Conservation (phyloP, 2,797 vertebrate genomes). For the Mastacembelus armatus region DNA sequence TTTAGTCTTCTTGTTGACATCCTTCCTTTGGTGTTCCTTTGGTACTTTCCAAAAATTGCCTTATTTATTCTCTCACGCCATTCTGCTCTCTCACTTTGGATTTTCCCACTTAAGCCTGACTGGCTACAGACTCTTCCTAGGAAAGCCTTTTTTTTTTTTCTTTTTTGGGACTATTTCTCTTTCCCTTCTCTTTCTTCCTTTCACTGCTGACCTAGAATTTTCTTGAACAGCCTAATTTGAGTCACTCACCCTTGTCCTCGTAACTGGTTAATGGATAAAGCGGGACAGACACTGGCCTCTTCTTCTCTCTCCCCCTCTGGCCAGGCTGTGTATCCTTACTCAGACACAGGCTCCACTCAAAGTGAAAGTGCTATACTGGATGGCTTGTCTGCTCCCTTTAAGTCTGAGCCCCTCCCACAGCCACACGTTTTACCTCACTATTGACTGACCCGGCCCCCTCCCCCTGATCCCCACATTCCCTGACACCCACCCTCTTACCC, state of each 20-base stretch:
- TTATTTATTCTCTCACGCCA: conserved; percentile 70
- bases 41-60: conserved; percentile 78
- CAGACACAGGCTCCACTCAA: conserved; percentile 69
- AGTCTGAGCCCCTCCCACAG: conserved; percentile 78
- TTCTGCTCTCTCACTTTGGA: conserved; percentile 75
- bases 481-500: conserved; percentile 62
- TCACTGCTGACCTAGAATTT: conserved; percentile 73
- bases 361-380: conserved; percentile 82
- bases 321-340: conserved; percentile 64
- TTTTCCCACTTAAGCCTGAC: conserved; percentile 75
- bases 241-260: conserved; percentile 50
- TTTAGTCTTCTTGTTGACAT: conserved; percentile 59
- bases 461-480: conserved; percentile 73
- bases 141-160: conserved; percentile 58
- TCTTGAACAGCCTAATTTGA: conserved; percentile 58
- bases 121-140: conserved; percentile 63
- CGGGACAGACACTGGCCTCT: conserved; percentile 56
- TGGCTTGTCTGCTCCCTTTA: conserved; percentile 76
- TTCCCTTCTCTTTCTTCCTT: conserved; percentile 40
- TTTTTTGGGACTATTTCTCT: conserved; percentile 39
- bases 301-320: conserved; percentile 64
- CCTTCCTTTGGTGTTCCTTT: conserved; percentile 61
- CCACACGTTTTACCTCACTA: conserved; percentile 81
- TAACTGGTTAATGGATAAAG: conserved; percentile 70
- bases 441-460: conserved; percentile 73